These are phyloP conservation scores for Mastomys coucha DNA, from an alignment of 2,113 vertebrate genomes.

Conservation along the genomic window DNA sequence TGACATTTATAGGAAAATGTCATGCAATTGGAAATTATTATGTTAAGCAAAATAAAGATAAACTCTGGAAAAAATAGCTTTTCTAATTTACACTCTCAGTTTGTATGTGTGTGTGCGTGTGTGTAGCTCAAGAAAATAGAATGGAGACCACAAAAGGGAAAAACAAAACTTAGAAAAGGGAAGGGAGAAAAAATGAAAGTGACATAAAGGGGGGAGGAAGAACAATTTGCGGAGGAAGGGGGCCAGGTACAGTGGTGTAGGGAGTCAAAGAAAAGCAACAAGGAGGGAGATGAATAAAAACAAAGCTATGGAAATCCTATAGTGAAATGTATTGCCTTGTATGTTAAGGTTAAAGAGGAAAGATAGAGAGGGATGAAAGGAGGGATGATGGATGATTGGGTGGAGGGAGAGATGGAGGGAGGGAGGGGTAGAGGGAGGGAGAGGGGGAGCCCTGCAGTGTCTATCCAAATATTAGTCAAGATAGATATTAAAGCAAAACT, in stretches of 20 bases:
- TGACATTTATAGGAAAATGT: not conserved
- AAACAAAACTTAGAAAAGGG: not conserved
- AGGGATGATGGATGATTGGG: no score
- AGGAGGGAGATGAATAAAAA: no score
- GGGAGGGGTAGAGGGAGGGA: not conserved
- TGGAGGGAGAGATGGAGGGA: no score
- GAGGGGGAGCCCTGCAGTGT: not conserved
- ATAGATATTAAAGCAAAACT: not conserved
- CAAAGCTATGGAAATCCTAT: not conserved
- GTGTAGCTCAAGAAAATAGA: not conserved
- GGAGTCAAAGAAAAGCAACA: rapidly evolving
- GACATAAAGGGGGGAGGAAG: not conserved
- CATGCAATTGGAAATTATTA: not conserved
- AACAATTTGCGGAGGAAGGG: no score
- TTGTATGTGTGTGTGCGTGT: not conserved
- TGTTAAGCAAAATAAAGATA: not conserved
- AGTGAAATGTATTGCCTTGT: no score
- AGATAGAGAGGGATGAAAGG: not conserved
- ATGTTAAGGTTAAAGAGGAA: not conserved
- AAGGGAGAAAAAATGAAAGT: no score
- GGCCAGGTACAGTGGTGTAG: not conserved
- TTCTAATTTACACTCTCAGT: not conserved
- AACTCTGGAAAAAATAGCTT: not conserved
- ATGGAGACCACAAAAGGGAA: not conserved
- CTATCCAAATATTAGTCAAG: not conserved